A percentile compares a stretch with the other conserved stretches of the same genome.
Evolutionary conservation across 2,113 vertebrate species (phyloP).

Genomic region (Varanus komodoensis): DNA sequence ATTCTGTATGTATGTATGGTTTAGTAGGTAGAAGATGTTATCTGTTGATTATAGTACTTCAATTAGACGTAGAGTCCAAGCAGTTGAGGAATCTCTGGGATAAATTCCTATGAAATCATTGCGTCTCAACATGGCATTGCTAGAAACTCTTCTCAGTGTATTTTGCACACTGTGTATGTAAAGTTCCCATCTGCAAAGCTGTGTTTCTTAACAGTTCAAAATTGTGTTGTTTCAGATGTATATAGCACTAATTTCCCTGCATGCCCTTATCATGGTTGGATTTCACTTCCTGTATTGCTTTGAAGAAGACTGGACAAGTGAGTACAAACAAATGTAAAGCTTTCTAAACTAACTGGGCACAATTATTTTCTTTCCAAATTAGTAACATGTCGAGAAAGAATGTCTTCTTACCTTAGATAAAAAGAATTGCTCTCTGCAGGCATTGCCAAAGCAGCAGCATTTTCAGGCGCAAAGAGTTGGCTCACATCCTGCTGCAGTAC

Average conservation of each 20-base stretch:
- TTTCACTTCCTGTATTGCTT: conserved; percentile 97
- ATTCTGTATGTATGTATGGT: neutral
- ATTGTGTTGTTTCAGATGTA: conserved; percentile 90
- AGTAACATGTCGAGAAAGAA: neutral
- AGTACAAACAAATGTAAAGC: conserved; percentile 71
- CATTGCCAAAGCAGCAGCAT: neutral
- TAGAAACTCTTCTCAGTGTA: neutral
- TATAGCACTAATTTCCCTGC: conserved; percentile 96
- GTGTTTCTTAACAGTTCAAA: neutral
- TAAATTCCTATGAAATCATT: neutral
- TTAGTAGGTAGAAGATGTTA: neutral
- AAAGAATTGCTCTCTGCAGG: neutral
- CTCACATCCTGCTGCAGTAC: neutral
- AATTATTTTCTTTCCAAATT: neutral
- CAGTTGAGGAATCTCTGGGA: neutral
- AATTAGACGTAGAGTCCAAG: neutral
- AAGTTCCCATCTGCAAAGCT: conserved; percentile 24
- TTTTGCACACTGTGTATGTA: neutral
- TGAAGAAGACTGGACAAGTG: conserved; percentile 96
- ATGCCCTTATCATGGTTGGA: conserved; percentile 92
- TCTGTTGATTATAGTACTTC: neutral
- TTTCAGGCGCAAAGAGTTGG: neutral
- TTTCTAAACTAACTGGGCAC: neutral
- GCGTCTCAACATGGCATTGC: neutral
- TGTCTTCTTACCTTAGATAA: neutral